These are phyloP conservation scores for Cryptus armator DNA, from an alignment of 2,888 invertebrate genomes.

Conservation along the genomic window DNA sequence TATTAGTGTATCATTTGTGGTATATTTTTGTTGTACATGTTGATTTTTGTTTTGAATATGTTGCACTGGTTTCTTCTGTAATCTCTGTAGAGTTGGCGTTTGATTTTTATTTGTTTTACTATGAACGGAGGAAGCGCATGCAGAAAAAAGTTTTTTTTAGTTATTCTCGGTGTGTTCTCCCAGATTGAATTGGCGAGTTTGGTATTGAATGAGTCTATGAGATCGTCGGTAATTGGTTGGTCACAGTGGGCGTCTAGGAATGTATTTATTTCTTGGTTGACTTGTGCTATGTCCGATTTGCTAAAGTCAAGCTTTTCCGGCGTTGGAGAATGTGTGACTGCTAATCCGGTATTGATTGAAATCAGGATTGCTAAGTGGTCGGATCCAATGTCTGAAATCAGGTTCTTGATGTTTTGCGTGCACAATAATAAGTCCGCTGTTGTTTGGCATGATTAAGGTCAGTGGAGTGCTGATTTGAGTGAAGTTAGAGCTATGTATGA, in stretches of 20 bases:
- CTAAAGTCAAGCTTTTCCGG: not conserved
- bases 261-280: not conserved
- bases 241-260: too few relatives aligned
- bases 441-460: not conserved
- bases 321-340: not conserved
- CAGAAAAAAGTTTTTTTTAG: constrained; percentile 9
- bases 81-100: constrained; percentile 29
- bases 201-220: not conserved
- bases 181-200: not conserved
- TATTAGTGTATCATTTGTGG: constrained; percentile 42
- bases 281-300: not conserved
- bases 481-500: not conserved
- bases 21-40: constrained; percentile 29
- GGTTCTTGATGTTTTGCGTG: not conserved
- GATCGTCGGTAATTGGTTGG: too few relatives aligned
- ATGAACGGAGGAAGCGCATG: constrained; percentile 27
- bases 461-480: not conserved
- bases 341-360: not conserved
- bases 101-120: constrained; percentile 19
- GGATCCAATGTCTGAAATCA: not conserved
- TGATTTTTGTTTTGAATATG: constrained; percentile 19
- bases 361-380: not conserved
- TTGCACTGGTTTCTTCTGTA: constrained; percentile 5
- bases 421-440: not conserved
- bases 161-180: constrained; percentile 11